Base-by-base conservation (phyloP, 2,113 vertebrate species). In the Indri indri region DNA sequence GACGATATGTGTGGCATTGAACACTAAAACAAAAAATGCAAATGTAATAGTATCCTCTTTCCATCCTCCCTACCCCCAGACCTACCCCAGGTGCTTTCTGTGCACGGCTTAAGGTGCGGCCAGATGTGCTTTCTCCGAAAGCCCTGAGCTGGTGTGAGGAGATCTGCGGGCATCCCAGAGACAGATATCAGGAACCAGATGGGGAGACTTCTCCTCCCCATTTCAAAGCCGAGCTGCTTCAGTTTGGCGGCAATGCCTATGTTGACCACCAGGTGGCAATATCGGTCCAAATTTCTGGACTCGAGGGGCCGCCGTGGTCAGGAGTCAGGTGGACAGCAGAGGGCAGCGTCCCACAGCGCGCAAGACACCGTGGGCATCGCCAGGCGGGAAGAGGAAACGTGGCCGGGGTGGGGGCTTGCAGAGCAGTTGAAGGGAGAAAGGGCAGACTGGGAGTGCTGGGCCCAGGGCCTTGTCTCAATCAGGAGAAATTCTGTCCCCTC, bases 211-310 rank as follows among this genome's bases (percentile, higher is more conserved):
- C 40, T 61, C 34, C 40, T 54, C 37, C 82, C 10, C 9, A 6
- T 90, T 91, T 81, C 34, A n/a, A 54, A 74, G 30, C 61, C 37
- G 52, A 82, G 30, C 5, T 7, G 50, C 65, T 82, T 71, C 17
- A n/a, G 47, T 76, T 88, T 89, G 66, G 18, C 1, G 2, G 74
- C 89, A 92, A 37, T 95, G 68, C 32, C 93, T 40, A 20, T 37
- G 0, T n/a, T 59, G 65, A 22, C 93, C 96, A 95, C 87, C 63
- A 89, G 96, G 40, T 80, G 95, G 47, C 90, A 79, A 63, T 91
- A 86, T 63, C 93, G 61, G 32, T 13, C 25, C 59, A 86, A 92
- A 88, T 71, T 45, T 34, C n/a, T 13, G 17, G n/a, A 25, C 12
- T 47, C 14, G 12, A 17, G 11, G 2, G 23, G 3, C 34, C 3